Percentiles rank a stretch among this genome's conserved stretches.
These are phyloP conservation scores for Nannospalax galili DNA, from an alignment of 2,113 vertebrate genomes.

Conservation along the genomic window DNA sequence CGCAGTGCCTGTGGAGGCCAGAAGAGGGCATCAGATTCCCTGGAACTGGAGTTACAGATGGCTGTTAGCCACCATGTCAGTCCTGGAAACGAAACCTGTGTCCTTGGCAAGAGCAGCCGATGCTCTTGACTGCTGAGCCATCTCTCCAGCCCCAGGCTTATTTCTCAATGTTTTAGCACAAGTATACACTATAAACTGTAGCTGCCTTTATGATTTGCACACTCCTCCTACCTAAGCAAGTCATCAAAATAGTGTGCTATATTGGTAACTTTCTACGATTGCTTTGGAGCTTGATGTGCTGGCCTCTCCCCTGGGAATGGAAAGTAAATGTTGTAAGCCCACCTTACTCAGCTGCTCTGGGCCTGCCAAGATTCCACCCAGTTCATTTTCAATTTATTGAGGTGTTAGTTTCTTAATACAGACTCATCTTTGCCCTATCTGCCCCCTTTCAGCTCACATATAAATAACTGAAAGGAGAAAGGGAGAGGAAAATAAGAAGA, in stretches of 20 bases:
- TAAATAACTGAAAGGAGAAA: too few species aligned
- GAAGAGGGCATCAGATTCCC: too few species aligned
- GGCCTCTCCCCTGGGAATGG: not conserved
- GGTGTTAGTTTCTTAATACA: not conserved
- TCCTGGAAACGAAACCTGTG: too few species aligned
- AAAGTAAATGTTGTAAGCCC: not conserved
- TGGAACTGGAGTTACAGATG: too few species aligned
- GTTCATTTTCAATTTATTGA: constrained; percentile 42
- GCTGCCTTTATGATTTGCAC: not conserved
- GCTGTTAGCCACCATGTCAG: too few species aligned
- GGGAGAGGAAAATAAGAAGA: too few species aligned
- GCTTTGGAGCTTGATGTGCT: constrained; percentile 24
- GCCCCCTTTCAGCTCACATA: not conserved
- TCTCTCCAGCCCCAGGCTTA: not conserved
- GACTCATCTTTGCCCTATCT: not conserved
- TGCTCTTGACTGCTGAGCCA: too few species aligned
- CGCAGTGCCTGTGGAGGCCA: too few species aligned
- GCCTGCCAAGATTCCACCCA: not conserved
- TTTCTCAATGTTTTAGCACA: constrained; percentile 1
- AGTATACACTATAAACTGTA: not conserved
- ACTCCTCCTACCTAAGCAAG: not conserved
- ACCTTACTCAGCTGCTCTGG: not conserved
- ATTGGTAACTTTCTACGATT: not conserved
- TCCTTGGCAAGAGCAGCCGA: too few species aligned
- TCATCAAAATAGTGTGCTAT: not conserved